Evolutionary conservation across 2,888 invertebrate species (phyloP).

Genomic region (Julus scandinavius): DNA sequence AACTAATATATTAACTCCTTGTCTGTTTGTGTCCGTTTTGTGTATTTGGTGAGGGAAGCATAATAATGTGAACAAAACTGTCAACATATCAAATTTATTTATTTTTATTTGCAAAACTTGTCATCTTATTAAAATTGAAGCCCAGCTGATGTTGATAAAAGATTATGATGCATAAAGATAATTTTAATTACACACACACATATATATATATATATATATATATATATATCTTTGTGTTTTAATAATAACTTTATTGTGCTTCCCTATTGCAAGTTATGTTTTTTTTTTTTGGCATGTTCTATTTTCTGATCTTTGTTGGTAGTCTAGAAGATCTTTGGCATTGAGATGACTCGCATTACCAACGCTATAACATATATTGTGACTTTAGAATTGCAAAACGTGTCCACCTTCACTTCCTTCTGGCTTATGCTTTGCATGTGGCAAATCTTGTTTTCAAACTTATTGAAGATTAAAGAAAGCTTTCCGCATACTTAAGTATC

Average conservation of each 20-base stretch:
- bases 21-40: neutral
- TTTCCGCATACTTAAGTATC: too few relatives aligned
- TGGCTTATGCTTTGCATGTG: neutral
- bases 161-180: too few relatives aligned
- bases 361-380: too few relatives aligned
- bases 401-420: neutral
- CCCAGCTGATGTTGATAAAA: neutral
- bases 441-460: too few relatives aligned
- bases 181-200: too few relatives aligned
- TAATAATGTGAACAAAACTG: neutral
- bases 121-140: too few relatives aligned
- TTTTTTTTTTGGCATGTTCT: neutral
- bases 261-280: neutral
- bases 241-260: neutral
- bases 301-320: neutral
- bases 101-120: too few relatives aligned
- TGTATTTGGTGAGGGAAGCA: neutral
- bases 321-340: neutral
- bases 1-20: slow-evolving; percentile 4
- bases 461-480: too few relatives aligned
- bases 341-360: too few relatives aligned
- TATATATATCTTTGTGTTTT: neutral
- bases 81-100: too few relatives aligned
- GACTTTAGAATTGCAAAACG: neutral
- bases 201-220: too few relatives aligned